Evolutionary conservation across 2,797 vertebrate genomes (phyloP).

Genomic region (Botia almorhae): DNA sequence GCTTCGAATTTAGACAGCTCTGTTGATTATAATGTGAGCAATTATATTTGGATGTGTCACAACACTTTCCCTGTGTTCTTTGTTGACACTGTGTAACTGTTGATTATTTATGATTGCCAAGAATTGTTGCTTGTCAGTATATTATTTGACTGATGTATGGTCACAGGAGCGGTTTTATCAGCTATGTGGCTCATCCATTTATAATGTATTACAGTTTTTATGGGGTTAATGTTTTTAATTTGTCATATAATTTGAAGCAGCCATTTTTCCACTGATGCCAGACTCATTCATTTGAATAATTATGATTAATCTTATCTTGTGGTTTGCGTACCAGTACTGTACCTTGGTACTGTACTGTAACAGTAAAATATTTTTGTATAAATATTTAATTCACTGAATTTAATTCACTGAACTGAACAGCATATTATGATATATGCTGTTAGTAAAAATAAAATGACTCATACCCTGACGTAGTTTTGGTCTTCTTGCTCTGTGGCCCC

Average conservation of each 20-base stretch:
- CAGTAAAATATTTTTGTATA: no score
- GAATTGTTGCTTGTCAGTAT: background rate
- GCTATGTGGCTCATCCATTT: background rate
- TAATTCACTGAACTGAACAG: background rate
- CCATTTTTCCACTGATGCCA: background rate
- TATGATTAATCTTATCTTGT: conserved; percentile 3
- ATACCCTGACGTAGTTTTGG: background rate
- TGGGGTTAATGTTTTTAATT: background rate
- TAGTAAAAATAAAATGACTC: background rate
- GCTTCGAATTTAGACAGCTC: no score
- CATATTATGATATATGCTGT: background rate
- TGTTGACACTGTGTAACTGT: background rate
- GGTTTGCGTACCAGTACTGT: background rate
- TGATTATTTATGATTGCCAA: background rate
- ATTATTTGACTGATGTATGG: background rate
- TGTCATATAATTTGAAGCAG: background rate
- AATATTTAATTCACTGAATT: background rate
- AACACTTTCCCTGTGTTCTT: no score
- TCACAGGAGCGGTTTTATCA: background rate
- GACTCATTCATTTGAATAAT: background rate
- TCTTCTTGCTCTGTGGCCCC: background rate
- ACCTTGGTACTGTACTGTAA: no score
- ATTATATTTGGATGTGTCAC: no score
- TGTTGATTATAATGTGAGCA: no score
- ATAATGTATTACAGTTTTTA: background rate